Evolutionary conservation across 2,888 invertebrate species (phyloP).

Genomic region (Sesia apiformis): DNA sequence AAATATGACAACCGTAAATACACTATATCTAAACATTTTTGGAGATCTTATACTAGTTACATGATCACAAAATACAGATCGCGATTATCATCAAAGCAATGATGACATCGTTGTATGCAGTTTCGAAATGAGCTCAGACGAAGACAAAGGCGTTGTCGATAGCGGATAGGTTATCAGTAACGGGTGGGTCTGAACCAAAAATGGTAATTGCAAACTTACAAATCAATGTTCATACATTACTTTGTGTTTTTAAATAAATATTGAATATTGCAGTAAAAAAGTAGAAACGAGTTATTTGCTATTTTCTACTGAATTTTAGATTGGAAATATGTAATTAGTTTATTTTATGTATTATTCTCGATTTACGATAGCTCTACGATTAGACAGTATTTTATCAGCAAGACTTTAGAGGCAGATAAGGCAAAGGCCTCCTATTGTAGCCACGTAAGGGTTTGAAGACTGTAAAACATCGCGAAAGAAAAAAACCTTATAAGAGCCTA

Average conservation of each 20-base stretch:
- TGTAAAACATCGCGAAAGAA: too few species aligned
- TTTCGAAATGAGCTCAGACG: constrained; percentile 36
- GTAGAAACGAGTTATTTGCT: not conserved
- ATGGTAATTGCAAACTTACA: constrained; percentile 51
- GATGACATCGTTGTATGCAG: constrained; percentile 35
- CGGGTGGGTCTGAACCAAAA: constrained; percentile 51
- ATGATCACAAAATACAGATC: constrained; percentile 18
- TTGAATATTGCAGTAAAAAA: constrained; percentile 1
- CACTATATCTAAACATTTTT: constrained; percentile 51
- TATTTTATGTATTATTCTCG: too few species aligned
- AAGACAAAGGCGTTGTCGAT: constrained; percentile 37
- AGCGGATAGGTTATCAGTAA: constrained; percentile 45
- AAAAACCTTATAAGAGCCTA: too few species aligned
- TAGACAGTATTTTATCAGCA: too few species aligned
- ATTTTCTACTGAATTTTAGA: too few species aligned
- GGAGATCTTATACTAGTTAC: constrained; percentile 9
- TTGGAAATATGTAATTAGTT: too few species aligned
- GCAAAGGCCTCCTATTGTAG: too few species aligned
- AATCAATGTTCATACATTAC: constrained; percentile 54
- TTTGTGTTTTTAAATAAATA: constrained; percentile 25
- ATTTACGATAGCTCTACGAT: too few species aligned
- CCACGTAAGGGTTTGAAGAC: too few species aligned
- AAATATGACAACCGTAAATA: constrained; percentile 35
- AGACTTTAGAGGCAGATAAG: too few species aligned
- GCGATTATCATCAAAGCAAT: constrained; percentile 12